Evolutionary conservation across 2,797 vertebrate species (phyloP).

Genomic region (Chelidonichthys spinosus): DNA sequence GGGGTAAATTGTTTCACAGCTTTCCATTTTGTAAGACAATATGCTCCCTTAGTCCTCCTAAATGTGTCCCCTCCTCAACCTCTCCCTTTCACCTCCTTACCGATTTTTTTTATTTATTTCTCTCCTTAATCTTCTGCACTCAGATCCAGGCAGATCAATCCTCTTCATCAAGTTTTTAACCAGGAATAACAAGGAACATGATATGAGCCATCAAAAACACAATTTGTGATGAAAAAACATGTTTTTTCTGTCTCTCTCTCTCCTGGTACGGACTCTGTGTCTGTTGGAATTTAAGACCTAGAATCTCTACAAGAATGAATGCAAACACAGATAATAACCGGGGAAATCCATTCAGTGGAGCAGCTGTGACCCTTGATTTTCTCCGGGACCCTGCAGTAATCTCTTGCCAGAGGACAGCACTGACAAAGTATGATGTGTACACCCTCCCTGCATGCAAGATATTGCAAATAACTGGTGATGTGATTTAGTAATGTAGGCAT

Average conservation of each 20-base stretch:
- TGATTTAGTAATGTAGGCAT: constrained; percentile 39
- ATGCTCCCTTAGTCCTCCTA: constrained; percentile 41
- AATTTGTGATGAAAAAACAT: constrained; percentile 26
- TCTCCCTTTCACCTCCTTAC: constrained; percentile 46
- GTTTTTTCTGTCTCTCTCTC: constrained; percentile 12
- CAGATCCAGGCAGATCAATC: constrained; percentile 47
- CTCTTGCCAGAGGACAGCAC: constrained; percentile 40
- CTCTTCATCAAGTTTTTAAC: constrained; percentile 35
- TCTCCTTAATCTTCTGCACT: constrained; percentile 32
- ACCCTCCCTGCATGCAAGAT: constrained; percentile 16
- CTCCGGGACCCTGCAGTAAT: constrained; percentile 51
- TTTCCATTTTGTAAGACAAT: constrained; percentile 41
- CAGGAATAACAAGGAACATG: constrained; percentile 44
- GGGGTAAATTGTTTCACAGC: constrained; percentile 52
- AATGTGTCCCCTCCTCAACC: constrained; percentile 40
- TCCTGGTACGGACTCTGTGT: constrained; percentile 1
- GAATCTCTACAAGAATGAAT: constrained; percentile 45
- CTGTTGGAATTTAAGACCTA: constrained; percentile 42
- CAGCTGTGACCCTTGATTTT: constrained; percentile 55
- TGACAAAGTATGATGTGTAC: constrained; percentile 35
- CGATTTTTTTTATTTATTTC: constrained; percentile 40
- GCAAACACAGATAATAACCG: constrained; percentile 58
- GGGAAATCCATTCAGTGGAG: constrained; percentile 48
- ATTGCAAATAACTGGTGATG: constrained; percentile 44
- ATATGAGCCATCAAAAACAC: constrained; percentile 57